Conservation (phyloP, 2,888 invertebrate genomes). For the Choreutis nemorana region DNA sequence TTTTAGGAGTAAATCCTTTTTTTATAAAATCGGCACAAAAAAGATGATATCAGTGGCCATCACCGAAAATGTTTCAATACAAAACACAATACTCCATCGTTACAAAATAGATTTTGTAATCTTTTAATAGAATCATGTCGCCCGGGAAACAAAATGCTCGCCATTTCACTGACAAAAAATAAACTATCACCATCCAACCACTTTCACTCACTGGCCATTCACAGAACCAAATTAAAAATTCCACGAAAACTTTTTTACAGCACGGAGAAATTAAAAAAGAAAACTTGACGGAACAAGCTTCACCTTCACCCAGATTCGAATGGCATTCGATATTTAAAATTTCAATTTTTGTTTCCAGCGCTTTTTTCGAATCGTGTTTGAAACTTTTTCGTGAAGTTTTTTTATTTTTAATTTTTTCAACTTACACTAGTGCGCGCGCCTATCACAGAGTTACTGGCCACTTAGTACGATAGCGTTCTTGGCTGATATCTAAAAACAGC, state of each 20-base stretch:
- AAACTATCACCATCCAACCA: conserved; percentile 7
- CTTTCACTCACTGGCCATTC: no score
- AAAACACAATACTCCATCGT: no score
- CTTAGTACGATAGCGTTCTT: conserved; percentile 30
- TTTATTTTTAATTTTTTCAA: conserved; percentile 22
- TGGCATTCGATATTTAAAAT: conserved; percentile 11
- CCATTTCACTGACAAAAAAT: conserved; percentile 6
- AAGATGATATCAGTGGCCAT: no score
- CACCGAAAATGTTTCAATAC: no score
- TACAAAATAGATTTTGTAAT: no score
- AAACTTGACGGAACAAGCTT: conserved; percentile 10
- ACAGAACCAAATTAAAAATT: no score
- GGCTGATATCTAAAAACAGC: conserved; percentile 60
- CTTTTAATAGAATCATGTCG: no score
- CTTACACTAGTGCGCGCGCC: conserved; percentile 60
- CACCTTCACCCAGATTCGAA: conserved; percentile 17
- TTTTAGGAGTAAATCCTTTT: no score
- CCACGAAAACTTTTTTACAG: no score
- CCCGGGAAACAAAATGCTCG: conserved; percentile 4
- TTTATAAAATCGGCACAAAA: no score
- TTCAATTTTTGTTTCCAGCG: conserved; percentile 1
- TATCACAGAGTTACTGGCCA: conserved; percentile 45
- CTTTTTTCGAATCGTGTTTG: background rate
- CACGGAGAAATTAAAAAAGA: no score
- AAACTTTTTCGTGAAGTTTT: conserved; percentile 11